Base-by-base conservation (phyloP, 2,113 vertebrate genomes). In the Bubo blakistoni region DNA sequence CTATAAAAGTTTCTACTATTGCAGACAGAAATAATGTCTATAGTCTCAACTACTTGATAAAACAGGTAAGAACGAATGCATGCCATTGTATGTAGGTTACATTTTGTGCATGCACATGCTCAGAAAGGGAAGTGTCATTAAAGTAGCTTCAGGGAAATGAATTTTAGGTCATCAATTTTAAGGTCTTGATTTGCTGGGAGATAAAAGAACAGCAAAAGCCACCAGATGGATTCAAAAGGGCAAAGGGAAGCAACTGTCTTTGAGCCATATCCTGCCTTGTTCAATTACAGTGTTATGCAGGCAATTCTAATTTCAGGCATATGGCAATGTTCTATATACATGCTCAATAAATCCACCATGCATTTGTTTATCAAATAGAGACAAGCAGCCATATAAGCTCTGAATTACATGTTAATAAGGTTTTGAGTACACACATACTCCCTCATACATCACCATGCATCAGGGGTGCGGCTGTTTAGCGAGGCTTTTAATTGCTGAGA, bases 191-290 rank as follows among this genome's bases (percentile, higher is more conserved):
- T 95, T 90, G 92, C 91, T 91, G 71, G 34, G 63, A 96, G 90
- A 92, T 74, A 95, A 90, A 91, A 96, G 57, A 95, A 85, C 89
- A 95, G 81, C 76, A 86, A 91, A 93, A 96, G 15, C 59, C 70
- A 93, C 58, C 77, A 93, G 58, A 95, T 29, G 63, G 54, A 90
- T 80, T 93, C 79, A 49, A 95, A 94, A 96, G 91, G 73, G 89
- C 92, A 94, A 89, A 57, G 57, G 80, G 63, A 94, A 94, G 70
- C 86, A 81, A 88, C 34, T 63, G 85, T 87, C 95, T 95, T 29
- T 91, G 74, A 93, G 79, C 85, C 51, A 87, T 24, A 88, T 69
- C 67, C 94, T 93, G 92, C 88, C 87, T 87, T 19, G 44, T 54
- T 81, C 66, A 85, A 83, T 88, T 83, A 93, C 30, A 80, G 63